Evolutionary conservation across 2,113 vertebrate genomes (phyloP), one percentile per base, ranked within the genome.

Genomic region (Phaethon lepturus): DNA sequence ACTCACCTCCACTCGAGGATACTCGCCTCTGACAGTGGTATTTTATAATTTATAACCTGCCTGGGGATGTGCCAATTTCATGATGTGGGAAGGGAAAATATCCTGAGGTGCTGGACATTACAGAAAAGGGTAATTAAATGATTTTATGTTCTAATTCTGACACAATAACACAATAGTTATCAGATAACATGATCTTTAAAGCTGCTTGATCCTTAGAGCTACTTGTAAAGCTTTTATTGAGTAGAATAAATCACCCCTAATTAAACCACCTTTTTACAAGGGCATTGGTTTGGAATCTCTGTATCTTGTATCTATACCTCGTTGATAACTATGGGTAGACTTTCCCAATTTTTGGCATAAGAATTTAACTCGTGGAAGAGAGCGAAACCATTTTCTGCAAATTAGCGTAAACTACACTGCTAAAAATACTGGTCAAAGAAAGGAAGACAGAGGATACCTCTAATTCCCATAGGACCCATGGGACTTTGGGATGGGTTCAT

Each of bases 141-240:
- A 91, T 93, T 95, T 92, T 92, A 72, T 88, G 86, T 92, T 89
- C 82, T 81, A 88, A 84, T 94, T 96, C 77, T 94, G 90, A 85
- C 66, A 86, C 67, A 88, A 62, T 50, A 94, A 91, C 77, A 90
- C 71, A 56, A 80, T 40, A 75, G 88, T 75, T 88, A 95, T 88
- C 95, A 63, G 60, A 55, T 63, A 93, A 77, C 72, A 45, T 6
- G 25, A 79, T 95, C 82, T 90, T 92, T 69, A 97, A 83, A 95
- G 78, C 85, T 83, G 75, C 82, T 77, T 92, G 92, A 96, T 93
- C 95, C 94, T 90, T 92, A 90, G 74, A 93, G 82, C 94, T 64
- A 23, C 92, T 93, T 88, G 68, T 88, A 92, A 95, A 94, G 73
- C 56, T 71, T 93, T 94, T 80, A 86, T 67, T 83, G 59, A 93